These are phyloP conservation scores for Aurelia aurita DNA, from an alignment of 30 jellyfish, hydroid and myxozoan species.

Conservation along the genomic window DNA sequence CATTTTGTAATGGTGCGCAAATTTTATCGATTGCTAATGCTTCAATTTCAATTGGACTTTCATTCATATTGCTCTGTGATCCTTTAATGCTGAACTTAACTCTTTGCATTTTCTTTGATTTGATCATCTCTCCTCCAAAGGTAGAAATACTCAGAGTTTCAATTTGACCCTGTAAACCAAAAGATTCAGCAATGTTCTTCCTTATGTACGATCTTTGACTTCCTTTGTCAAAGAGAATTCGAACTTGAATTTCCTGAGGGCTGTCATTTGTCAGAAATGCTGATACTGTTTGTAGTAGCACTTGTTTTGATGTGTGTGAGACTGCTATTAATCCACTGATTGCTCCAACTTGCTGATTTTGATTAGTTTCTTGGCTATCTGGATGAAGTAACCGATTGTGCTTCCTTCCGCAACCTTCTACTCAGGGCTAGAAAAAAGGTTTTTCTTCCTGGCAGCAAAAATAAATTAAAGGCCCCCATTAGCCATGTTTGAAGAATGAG, in stretches of 20 bases:
- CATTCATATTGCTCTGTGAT: neutral
- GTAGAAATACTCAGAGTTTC: neutral
- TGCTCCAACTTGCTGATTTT: neutral
- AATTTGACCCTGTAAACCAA: neutral
- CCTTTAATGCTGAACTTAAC: neutral
- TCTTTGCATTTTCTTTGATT: too few species aligned
- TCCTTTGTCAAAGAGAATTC: constrained; percentile 8
- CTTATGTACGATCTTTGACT: constrained; percentile 9
- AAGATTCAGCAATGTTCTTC: constrained; percentile 11
- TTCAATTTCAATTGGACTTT: neutral
- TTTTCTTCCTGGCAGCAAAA: too few species aligned
- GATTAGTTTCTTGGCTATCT: neutral
- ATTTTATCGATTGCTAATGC: neutral
- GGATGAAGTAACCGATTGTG: neutral
- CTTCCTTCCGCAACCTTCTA: too few species aligned
- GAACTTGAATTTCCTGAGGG: constrained; percentile 11
- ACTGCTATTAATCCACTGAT: neutral
- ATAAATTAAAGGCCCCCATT: too few species aligned
- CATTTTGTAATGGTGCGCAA: neutral
- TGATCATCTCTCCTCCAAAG: neutral
- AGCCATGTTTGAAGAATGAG: too few species aligned
- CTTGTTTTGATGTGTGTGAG: neutral
- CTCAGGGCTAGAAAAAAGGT: too few species aligned
- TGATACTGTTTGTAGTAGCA: constrained; percentile 3
- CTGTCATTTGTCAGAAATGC: constrained; percentile 2